Evolutionary conservation across 92 coral and sea anemone genomes (phyloP).

Genomic region (Palythoa heliodiscus): DNA sequence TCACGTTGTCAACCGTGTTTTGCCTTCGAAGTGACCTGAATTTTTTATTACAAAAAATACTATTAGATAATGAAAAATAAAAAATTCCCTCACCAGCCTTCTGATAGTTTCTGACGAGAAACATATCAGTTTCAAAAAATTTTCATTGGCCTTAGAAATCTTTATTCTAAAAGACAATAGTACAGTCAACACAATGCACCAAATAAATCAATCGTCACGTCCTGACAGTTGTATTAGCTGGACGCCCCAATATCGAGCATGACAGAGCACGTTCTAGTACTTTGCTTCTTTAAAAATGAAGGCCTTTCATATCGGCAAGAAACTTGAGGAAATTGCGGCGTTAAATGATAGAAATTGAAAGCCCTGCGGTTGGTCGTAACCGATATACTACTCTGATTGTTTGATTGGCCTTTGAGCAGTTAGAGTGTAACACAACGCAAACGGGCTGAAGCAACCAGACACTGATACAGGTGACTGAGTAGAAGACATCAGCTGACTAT

Average conservation of each 20-base stretch:
- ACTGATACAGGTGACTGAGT: neutral
- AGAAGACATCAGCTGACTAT: conserved; percentile 7
- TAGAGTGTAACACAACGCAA: neutral
- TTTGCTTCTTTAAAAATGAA: neutral
- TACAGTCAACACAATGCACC: neutral
- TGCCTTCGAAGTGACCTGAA: too few species aligned
- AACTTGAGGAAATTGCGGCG: neutral
- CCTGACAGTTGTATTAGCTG: neutral
- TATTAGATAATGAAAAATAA: too few species aligned
- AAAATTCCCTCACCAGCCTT: neutral
- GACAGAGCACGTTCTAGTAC: conserved; percentile 30
- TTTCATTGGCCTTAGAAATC: neutral
- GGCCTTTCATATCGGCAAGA: neutral
- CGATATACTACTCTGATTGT: neutral
- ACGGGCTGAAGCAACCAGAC: neutral
- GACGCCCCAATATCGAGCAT: conserved; percentile 12
- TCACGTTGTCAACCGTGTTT: too few species aligned
- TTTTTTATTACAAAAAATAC: too few species aligned
- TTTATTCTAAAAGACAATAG: neutral
- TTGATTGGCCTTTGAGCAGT: neutral
- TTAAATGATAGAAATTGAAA: neutral
- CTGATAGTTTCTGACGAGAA: neutral
- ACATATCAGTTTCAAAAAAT: neutral
- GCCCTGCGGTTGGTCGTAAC: neutral
- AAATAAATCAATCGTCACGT: conserved; percentile 6